Conservation (phyloP, 2,797 vertebrate genomes). For the Masticophis lateralis region DNA sequence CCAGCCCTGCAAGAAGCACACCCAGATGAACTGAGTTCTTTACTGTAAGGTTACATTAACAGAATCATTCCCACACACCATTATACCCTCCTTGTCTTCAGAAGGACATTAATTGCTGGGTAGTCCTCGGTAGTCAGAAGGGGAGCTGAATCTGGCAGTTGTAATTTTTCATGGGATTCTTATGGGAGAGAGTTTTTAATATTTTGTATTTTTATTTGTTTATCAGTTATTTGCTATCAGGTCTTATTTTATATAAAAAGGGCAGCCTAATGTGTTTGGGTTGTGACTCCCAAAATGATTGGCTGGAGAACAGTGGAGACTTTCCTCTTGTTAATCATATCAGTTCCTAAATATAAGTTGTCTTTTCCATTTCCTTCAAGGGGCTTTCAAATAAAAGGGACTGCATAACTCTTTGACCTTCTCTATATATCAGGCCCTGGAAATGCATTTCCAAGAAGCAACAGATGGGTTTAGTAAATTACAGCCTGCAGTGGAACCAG, state of each 20-base stretch:
- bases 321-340: conserved; percentile 70
- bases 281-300: not conserved
- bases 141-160: not conserved
- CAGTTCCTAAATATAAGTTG: conserved; percentile 75
- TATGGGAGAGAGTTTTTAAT: not conserved
- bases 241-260: not conserved
- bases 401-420: conserved; percentile 70
- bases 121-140: not conserved
- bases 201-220: not conserved
- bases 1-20: too few relatives aligned
- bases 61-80: not conserved
- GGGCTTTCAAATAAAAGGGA: conserved; percentile 71
- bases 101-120: not conserved
- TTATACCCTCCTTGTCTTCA: not conserved
- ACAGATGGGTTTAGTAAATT: conserved; percentile 75
- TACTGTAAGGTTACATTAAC: not conserved
- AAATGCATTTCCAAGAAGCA: conserved; percentile 70
- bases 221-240: not conserved
- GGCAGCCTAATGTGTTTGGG: not conserved
- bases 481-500: conserved; percentile 63
- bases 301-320: conserved; percentile 26
- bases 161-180: not conserved
- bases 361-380: conserved; percentile 75
- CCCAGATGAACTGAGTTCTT: not conserved
- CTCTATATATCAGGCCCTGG: conserved; percentile 72